A percentile compares a stretch with the other conserved stretches of the same genome.
Conservation (phyloP, 92 coral and sea anemone species). For the Siderastrea siderea region DNA sequence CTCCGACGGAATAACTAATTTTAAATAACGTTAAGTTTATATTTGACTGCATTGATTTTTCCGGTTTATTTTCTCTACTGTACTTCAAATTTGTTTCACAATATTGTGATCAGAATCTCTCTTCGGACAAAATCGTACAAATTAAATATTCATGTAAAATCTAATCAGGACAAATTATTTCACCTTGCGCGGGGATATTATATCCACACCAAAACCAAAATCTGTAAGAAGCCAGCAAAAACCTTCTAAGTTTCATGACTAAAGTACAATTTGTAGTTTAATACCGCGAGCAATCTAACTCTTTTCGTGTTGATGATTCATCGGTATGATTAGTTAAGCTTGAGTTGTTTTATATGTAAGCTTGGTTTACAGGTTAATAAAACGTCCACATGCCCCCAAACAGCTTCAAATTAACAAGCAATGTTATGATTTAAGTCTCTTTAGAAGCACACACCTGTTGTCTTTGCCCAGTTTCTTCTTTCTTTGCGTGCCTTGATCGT, state of each 20-base stretch:
- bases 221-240: not conserved
- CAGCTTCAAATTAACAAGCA: not conserved
- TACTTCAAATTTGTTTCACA: not conserved
- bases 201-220: not conserved
- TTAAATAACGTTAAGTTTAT: too few relatives aligned
- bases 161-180: constrained; percentile 2
- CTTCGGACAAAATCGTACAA: not conserved
- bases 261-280: not conserved
- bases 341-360: not conserved
- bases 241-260: too few relatives aligned
- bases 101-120: not conserved
- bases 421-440: not conserved
- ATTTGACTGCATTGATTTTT: not conserved
- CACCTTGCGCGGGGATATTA: not conserved
- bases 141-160: constrained; percentile 1
- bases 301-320: too few relatives aligned
- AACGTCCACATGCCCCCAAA: too few relatives aligned
- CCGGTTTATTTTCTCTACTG: not conserved
- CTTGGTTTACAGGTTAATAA: not conserved
- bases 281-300: too few relatives aligned
- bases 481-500: not conserved
- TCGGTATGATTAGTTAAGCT: not conserved
- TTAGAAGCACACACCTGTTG: constrained; percentile 5
- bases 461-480: not conserved
- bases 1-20: too few relatives aligned